Base-by-base conservation (phyloP, 1,140 invertebrate genomes). In the Zaprionus ghesquierei region DNA sequence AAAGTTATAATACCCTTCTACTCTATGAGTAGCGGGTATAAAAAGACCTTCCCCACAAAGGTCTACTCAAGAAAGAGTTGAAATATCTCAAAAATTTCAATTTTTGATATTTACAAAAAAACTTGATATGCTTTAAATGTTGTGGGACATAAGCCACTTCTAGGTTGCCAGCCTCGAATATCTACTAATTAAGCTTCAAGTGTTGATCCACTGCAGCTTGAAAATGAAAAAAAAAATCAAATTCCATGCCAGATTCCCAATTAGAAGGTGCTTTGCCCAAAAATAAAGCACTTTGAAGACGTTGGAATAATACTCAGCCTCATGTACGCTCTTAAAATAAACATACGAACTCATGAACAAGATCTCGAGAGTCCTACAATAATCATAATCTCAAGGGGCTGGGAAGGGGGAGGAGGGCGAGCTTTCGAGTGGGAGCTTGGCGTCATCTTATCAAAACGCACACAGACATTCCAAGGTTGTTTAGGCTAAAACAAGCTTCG, bases 341-440 rank as follows among this genome's bases (percentile, higher is more conserved):
- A 56, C 61, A 50, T 41, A 51, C 22, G 18, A 50, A 25, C 58
- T 58, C 58, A 58, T 72, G 31, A 65, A 44, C 69, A 71, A 60
- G 23, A 53, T 51, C 62, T 58, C 27, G 10, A 27, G 60, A 68
- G 29, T 23, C 44, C 38, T 20, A 66, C 38, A n/a, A 65, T 54
- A 53, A 74, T 69, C 55, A 25, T 62, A 38, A 56, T 73, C 70
- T 62, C 29, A 50, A n/a, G 15, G 22, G 22, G 46, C 1, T 15
- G 15, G 10, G 22, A 20, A 27, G 62, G 27, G 0, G 3, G 27
- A 29, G 6, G 6, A 2, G 5, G 27, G 27, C 3, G 5, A 41
- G 33, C n/a, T n/a, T n/a, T n/a, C n/a, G 10, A 27, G 27, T 12
- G 5, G 9, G 12, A 22, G 20, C n/a, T n/a, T n/a, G 35, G 1